A percentile compares a stretch with the other conserved stretches of the same genome.
These are phyloP conservation scores for Anas platyrhynchos DNA, from an alignment of 2,113 vertebrate species.

Conservation along the genomic window DNA sequence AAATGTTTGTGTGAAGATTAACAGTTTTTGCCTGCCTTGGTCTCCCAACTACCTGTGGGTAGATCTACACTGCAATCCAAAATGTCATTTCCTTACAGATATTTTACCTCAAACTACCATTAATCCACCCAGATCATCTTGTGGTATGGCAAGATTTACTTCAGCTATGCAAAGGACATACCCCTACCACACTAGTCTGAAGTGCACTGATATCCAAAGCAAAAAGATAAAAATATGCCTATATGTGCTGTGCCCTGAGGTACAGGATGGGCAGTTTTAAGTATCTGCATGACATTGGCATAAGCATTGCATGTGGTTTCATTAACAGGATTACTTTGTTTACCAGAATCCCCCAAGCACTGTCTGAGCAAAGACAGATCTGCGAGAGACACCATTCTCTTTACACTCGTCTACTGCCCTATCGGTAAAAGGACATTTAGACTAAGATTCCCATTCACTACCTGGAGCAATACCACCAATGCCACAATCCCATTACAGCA, in stretches of 20 bases:
- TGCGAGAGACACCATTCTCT: background rate
- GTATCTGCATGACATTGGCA: background rate
- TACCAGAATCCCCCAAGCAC: background rate
- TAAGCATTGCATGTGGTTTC: background rate
- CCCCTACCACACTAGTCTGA: rapidly evolving
- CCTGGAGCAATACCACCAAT: background rate
- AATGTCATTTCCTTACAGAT: background rate
- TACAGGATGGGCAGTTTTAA: background rate
- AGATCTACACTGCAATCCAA: background rate
- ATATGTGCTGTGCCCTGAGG: rapidly evolving
- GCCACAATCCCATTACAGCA: background rate
- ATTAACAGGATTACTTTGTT: background rate
- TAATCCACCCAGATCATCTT: background rate
- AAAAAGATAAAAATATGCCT: background rate
- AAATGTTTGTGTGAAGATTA: background rate
- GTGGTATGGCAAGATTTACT: background rate
- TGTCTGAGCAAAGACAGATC: background rate
- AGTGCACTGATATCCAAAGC: background rate
- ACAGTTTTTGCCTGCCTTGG: background rate
- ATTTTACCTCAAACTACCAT: background rate
- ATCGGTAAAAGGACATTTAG: background rate
- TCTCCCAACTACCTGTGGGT: rapidly evolving
- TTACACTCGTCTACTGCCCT: background rate
- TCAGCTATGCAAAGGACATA: background rate
- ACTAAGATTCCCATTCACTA: background rate